A percentile compares a stretch with the other conserved stretches of the same genome.
Conservation (phyloP, 2,888 invertebrate genomes). For the Rhagium mordax region DNA sequence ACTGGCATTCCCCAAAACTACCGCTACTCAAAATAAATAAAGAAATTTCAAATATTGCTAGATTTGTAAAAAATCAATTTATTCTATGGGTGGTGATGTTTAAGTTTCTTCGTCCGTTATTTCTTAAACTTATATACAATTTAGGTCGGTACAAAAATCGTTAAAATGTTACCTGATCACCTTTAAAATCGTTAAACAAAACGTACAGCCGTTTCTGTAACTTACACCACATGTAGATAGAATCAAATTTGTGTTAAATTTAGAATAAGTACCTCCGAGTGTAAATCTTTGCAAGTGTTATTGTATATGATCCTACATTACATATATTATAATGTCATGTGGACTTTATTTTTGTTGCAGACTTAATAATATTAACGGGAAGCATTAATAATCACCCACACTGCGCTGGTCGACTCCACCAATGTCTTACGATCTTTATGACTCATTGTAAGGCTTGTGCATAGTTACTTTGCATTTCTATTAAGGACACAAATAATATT, state of each 20-base stretch:
- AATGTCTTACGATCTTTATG: constrained; percentile 40
- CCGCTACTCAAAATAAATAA: too few relatives aligned
- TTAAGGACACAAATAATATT: constrained; percentile 5
- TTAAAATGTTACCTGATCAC: too few relatives aligned
- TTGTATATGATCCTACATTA: constrained; percentile 13
- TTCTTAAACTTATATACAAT: too few relatives aligned
- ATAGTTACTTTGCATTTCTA: constrained; percentile 11
- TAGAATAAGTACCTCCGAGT: neutral
- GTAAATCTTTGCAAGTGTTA: constrained; percentile 10
- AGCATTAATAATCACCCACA: constrained; percentile 54
- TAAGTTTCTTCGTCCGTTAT: too few relatives aligned
- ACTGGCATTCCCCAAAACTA: too few relatives aligned
- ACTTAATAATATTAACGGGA: constrained; percentile 50
- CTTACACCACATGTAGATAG: too few relatives aligned
- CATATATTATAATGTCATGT: constrained; percentile 44
- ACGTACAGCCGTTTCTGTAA: too few relatives aligned
- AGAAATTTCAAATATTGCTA: too few relatives aligned
- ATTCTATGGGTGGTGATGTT: too few relatives aligned
- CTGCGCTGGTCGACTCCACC: constrained; percentile 50
- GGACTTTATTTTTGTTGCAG: constrained; percentile 49
- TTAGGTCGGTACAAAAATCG: too few relatives aligned
- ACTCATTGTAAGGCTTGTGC: constrained; percentile 11
- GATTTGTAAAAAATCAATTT: too few relatives aligned
- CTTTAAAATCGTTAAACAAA: too few relatives aligned
- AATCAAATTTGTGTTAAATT: neutral